These are phyloP conservation scores for Boloria selene DNA, from an alignment of 2,888 invertebrate genomes.

Conservation along the genomic window DNA sequence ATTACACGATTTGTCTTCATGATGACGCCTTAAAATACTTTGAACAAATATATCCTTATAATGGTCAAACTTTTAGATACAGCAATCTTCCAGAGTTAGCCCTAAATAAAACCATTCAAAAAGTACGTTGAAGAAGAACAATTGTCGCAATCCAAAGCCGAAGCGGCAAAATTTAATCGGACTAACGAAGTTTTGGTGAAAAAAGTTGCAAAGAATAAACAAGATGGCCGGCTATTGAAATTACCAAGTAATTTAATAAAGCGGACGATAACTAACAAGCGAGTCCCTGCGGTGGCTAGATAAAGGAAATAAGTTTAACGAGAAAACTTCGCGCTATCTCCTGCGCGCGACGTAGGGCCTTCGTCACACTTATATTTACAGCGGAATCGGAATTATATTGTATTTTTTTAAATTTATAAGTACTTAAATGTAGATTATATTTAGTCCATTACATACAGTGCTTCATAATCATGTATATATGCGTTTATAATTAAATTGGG, in stretches of 20 bases:
- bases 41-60: not conserved
- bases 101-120: constrained; percentile 17
- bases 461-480: too few relatives aligned
- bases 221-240: constrained; percentile 67
- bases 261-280: constrained; percentile 62
- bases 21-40: not conserved
- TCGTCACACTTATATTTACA: constrained; percentile 28
- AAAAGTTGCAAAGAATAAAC: constrained; percentile 54
- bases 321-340: constrained; percentile 64
- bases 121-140: constrained; percentile 16
- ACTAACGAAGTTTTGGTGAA: constrained; percentile 29
- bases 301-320: constrained; percentile 69
- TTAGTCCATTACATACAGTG: too few relatives aligned
- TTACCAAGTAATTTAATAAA: constrained; percentile 78
- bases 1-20: not conserved
- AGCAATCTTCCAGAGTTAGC: constrained; percentile 2
- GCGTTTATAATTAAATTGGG: too few relatives aligned
- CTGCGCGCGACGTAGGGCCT: constrained; percentile 43
- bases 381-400: not conserved
- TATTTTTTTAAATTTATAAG: not conserved
- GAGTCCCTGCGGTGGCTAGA: constrained; percentile 58
- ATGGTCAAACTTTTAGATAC: constrained; percentile 17
- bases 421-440: not conserved
- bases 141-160: constrained; percentile 25
- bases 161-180: constrained; percentile 32